A percentile compares a stretch with the other conserved stretches of the same genome.
phyloP scores from a whole-genome alignment of 1,140 invertebrate genomes.

The Apis mellifera region DNA sequence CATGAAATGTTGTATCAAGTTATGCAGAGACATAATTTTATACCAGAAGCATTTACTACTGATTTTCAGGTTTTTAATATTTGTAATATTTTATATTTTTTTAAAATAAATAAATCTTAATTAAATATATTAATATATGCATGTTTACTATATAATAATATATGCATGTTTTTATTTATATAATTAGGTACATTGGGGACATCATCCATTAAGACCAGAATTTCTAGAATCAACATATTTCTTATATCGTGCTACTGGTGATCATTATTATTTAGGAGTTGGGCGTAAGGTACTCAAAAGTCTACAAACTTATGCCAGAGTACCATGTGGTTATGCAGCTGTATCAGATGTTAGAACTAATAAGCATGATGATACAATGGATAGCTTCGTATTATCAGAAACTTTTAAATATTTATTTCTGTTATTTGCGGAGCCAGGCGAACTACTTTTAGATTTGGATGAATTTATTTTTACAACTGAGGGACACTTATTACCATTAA shows the following conservation, averaged over 20 bases:
- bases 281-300: conserved; percentile 95
- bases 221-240: conserved; percentile 99
- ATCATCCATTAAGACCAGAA: conserved; percentile 97
- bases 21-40: conserved; percentile 97
- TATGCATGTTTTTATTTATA: background rate
- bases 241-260: conserved; percentile 95
- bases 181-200: conserved; percentile 96
- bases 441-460: conserved; percentile 95
- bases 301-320: conserved; percentile 93
- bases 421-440: conserved; percentile 94
- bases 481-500: conserved; percentile 96
- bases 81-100: background rate
- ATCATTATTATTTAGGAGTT: conserved; percentile 97
- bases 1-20: conserved; percentile 99
- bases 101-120: background rate
- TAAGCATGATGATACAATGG: conserved; percentile 96
- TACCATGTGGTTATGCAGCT: conserved; percentile 98
- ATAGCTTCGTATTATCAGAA: conserved; percentile 98
- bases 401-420: conserved; percentile 99
- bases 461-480: conserved; percentile 99
- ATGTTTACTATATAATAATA: background rate
- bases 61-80: conserved; percentile 90
- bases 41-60: conserved; percentile 98
- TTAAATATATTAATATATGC: background rate
- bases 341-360: conserved; percentile 97